Evolutionary conservation across 2,888 invertebrate species (phyloP).

Genomic region (Lasioglossum morio): DNA sequence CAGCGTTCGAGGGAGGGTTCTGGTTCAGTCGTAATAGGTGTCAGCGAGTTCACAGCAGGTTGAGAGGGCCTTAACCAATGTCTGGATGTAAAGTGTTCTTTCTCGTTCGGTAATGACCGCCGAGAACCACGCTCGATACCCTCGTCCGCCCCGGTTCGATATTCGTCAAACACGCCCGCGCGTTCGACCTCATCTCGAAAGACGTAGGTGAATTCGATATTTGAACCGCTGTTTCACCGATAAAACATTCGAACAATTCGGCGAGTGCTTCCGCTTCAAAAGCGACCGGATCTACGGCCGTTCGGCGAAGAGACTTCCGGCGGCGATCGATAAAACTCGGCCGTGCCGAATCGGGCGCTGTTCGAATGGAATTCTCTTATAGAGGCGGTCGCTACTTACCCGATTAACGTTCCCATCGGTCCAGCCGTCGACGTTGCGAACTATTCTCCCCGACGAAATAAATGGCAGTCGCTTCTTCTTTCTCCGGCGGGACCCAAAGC

Average conservation of each 20-base stretch:
- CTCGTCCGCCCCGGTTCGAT: neutral
- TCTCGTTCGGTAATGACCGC: neutral
- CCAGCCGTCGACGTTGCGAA: conserved; percentile 17
- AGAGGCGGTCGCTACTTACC: conserved; percentile 34
- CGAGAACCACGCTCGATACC: neutral
- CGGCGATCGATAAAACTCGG: conserved; percentile 35
- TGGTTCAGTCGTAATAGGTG: conserved; percentile 56
- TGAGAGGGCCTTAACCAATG: neutral
- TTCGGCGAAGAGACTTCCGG: neutral
- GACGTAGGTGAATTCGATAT: neutral
- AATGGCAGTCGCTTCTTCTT: conserved; percentile 37
- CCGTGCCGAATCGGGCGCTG: neutral
- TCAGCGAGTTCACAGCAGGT: conserved; percentile 36
- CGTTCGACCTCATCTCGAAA: neutral
- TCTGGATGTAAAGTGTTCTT: neutral
- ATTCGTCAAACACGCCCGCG: neutral
- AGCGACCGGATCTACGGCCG: conserved; percentile 4
- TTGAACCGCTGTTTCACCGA: conserved; percentile 23
- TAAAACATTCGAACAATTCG: conserved; percentile 19
- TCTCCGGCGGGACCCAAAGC: neutral
- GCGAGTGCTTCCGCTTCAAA: conserved; percentile 5
- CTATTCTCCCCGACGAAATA: conserved; percentile 37
- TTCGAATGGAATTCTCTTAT: conserved; percentile 30
- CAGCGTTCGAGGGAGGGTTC: conserved; percentile 36
- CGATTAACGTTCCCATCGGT: conserved; percentile 57